These are phyloP conservation scores for Lithophane leautieri DNA, from an alignment of 2,888 invertebrate genomes.

Conservation along the genomic window DNA sequence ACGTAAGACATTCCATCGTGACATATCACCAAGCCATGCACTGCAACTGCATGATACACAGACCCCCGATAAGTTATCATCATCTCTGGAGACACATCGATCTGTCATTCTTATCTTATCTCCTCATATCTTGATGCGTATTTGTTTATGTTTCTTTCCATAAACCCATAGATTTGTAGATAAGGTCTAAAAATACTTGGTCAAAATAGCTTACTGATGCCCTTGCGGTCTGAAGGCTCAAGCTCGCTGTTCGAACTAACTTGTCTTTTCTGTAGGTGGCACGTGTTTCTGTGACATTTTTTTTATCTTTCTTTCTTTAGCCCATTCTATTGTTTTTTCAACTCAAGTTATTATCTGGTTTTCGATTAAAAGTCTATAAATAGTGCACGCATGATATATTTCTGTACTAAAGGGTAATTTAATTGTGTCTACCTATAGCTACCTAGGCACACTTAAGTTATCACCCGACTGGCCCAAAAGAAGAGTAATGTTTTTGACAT, in stretches of 20 bases:
- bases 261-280: neutral
- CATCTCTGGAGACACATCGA: constrained; percentile 23
- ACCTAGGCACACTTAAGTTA: neutral
- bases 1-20: neutral
- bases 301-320: neutral
- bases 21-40: constrained; percentile 12
- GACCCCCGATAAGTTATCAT: constrained; percentile 5
- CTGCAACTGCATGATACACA: constrained; percentile 36
- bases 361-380: neutral
- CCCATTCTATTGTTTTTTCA: neutral
- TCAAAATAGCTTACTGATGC: neutral
- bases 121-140: constrained; percentile 30
- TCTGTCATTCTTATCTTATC: constrained; percentile 43
- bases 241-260: neutral
- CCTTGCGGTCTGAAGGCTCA: neutral
- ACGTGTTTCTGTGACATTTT: neutral
- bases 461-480: too few relatives aligned
- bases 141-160: constrained; percentile 51
- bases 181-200: constrained; percentile 18
- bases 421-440: neutral
- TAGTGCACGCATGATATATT: too few relatives aligned
- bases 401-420: neutral
- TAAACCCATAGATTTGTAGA: constrained; percentile 19
- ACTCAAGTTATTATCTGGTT: neutral
- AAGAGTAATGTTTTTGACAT: too few relatives aligned